phyloP scores from a whole-genome alignment of 2,113 vertebrate species.

The Chloebia gouldiae region DNA sequence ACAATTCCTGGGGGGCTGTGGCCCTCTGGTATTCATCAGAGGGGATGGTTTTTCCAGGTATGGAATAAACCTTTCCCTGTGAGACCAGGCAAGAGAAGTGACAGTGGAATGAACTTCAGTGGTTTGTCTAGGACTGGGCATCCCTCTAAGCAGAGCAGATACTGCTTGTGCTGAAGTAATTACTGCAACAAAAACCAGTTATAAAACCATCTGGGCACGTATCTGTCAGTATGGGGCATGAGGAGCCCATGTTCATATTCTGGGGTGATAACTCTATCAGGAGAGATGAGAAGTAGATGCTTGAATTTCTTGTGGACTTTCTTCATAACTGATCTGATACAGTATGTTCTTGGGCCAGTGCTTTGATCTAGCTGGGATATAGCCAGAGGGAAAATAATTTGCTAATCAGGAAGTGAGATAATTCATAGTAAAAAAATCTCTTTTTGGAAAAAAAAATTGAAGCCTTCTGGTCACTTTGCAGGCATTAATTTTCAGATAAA shows the following conservation, averaged over 20 bases:
- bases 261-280: background rate
- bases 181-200: background rate
- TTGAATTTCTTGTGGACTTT: slow-evolving; percentile 20
- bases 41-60: background rate
- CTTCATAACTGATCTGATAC: background rate
- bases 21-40: background rate
- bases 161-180: background rate
- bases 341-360: slow-evolving; percentile 13
- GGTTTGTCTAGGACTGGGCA: background rate
- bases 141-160: background rate
- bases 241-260: background rate
- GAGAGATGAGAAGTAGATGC: background rate
- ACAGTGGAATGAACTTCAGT: background rate
- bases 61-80: background rate
- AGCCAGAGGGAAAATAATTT: slow-evolving; percentile 12
- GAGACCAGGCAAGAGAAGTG: background rate
- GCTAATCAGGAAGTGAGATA: slow-evolving; percentile 44
- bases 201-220: background rate
- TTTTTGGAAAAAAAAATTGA: background rate
- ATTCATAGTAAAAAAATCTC: background rate
- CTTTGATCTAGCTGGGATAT: slow-evolving; percentile 18
- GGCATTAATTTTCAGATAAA: slow-evolving; percentile 9
- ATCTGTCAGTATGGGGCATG: background rate
- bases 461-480: slow-evolving; percentile 3
- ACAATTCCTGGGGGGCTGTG: background rate